Evolutionary conservation across 2,888 invertebrate genomes (phyloP).

Genomic region (Sipha maydis): DNA sequence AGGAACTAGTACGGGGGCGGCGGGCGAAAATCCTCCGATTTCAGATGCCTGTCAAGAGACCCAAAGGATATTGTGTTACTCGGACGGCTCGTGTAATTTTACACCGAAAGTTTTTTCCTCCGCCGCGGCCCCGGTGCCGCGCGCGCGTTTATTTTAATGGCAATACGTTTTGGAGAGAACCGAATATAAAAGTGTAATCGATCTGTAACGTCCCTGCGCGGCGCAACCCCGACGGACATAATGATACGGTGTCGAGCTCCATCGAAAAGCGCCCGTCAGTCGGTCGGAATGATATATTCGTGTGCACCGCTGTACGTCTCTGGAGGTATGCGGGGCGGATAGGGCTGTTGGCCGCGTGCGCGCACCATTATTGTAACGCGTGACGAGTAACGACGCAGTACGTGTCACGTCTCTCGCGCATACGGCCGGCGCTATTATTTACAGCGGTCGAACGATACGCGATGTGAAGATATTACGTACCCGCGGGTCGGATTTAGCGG

Average conservation of each 20-base stretch:
- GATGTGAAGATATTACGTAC: too few species aligned
- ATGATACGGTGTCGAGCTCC: neutral
- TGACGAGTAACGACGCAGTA: too few species aligned
- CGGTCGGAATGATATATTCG: neutral
- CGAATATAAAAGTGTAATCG: conserved; percentile 46
- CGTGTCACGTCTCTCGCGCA: neutral
- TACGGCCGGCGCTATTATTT: neutral
- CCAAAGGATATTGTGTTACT: conserved; percentile 59
- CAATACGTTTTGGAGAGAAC: conserved; percentile 42
- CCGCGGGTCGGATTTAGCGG: too few species aligned
- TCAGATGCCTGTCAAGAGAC: conserved; percentile 61
- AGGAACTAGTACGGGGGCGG: conserved; percentile 22
- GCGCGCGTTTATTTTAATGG: conserved; percentile 36
- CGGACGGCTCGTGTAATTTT: conserved; percentile 47
- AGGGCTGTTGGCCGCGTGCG: neutral
- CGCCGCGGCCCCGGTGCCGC: neutral
- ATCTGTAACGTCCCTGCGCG: neutral
- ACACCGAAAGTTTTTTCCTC: conserved; percentile 13
- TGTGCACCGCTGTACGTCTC: neutral
- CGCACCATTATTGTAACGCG: too few species aligned
- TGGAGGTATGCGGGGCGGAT: neutral
- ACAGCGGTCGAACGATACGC: too few species aligned
- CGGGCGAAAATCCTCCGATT: conserved; percentile 59
- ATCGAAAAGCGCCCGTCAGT: neutral
- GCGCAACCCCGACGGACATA: neutral